Base-by-base conservation (phyloP, 2,797 vertebrate species). In the Myotis daubentonii region DNA sequence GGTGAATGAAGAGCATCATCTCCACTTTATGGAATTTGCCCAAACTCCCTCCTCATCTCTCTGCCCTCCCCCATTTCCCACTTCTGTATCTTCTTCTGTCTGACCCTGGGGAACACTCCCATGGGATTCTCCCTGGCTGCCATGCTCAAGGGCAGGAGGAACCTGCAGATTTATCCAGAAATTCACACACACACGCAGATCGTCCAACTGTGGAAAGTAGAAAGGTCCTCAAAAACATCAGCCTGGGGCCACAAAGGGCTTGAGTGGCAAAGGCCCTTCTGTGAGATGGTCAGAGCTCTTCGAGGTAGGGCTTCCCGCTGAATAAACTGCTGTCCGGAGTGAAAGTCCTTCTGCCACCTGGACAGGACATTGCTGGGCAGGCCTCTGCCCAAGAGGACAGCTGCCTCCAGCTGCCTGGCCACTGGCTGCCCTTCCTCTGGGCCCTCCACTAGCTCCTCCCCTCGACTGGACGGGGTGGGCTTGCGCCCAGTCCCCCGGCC, bases 91-190 rank as follows among this genome's bases (percentile, higher is more conserved):
- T 13, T 51, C 17, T 28, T 88, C 71, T 55, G 0, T 47, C 70
- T 93, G 89, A 60, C 19, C 17, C 1, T 6, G 65, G 92, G 30
- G 57, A 71, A 62, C 22, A 53, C 30, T 36, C 68, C 36, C 44
- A 2, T 15, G 53, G 82, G 22, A n/a, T 86, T 85, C 57, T 84
- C 36, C 62, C 12, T 30, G 60, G 53, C 41, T 15, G 5, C 10
- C 17, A 5, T 6, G 38, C 17, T 49, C 41, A 19, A 72, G 20
- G 55, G 15, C 13, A 7, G 33, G 80, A 66, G 49, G 41, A 68
- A 78, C 3, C 36, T 92, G 30, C 62, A 66, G 74, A 79, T 72
- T 70, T 41, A 93, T 30, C 53, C 70, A 81, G 87, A 94, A 79
- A 82, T 19, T 49, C 74, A 44, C 13, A n/a, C 19, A 23, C 1